Base-by-base conservation (phyloP, 1,140 invertebrate species). In the Macrotrachela quadricornifera region DNA sequence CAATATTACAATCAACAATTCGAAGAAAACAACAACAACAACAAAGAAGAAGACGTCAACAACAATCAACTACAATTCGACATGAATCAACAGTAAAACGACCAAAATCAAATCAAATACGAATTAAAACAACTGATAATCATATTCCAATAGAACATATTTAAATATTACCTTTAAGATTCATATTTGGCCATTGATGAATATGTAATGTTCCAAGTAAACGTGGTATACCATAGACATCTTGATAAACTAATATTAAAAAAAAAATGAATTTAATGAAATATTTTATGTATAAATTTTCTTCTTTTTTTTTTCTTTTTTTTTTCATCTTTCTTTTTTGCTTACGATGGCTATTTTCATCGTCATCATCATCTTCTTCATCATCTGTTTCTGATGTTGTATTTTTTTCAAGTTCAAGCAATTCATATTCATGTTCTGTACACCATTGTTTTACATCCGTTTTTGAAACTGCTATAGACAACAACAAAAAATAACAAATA, bases 151-250 rank as follows among this genome's bases (percentile, higher is more conserved):
- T 8, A 30, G 8, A 30, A 30, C 8, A 8, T 30, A 30, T 4
- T 30, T 30, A 30, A 30, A 30, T 4, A 59, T 51, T 60, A 76
- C 77, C 73, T 76, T 82, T 82, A 60, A 81, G 71, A 43, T 64
- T 65, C 43, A 83, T 70, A 64, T 81, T 81, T 45, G 80, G 75
- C 82, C 82, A 84, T 41, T 75, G 74, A 64, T 83, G 78, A 55
- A 80, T 78, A 65, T 82, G 75, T 30, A 83, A 65, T 57, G 79
- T 79, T 71, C 82, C 79, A 17, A 78, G 70, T n/a, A 84, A 73
- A 67, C 81, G 73, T 13, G 77, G 74, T 14, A 80, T 75, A 18
- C 81, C 80, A 59, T 74, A 73, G 58, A 76, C 21, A 30, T 30
- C 21, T 30, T 8, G 21, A 30, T 30, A 30, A 30, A 30, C 21